Evolutionary conservation across 2,888 invertebrate genomes (phyloP), one percentile per base, ranked within the genome.

Genomic region (Sycophila texana): DNA sequence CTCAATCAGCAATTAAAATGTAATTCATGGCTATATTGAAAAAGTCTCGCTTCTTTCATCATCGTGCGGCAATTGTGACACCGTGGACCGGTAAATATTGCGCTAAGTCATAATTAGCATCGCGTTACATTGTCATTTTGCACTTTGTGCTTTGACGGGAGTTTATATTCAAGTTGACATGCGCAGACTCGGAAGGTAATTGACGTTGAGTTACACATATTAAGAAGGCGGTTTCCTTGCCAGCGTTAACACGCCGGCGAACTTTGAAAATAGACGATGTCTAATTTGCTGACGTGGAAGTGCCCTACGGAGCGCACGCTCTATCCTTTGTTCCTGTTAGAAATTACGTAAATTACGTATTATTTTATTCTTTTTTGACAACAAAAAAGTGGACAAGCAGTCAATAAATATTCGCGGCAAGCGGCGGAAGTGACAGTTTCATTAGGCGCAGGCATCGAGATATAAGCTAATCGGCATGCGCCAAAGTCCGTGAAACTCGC

Each of bases 341-440:
- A 13, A 14, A 20, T 61, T 61, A 61, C 30, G 30, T 30, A 30
- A 55, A 18, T 26, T 26, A 1, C 26, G 1, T 3, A 1, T 18
- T 16, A 55, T 55, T 20, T 2, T 12, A 12, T 18, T 57, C n/a
- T 18, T 57, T 57, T 12, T n/a, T n/a, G n/a, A n/a, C n/a, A 57
- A 57, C 3, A 26, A 3, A 26, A 26, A 20, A 20, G 18, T 18
- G 20, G 18, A 18, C 18, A 10, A 18, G 20, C 57, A 18, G 5
- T 30, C 5, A 20, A 20, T 57, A 57, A 57, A 18, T 57, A 57
- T 57, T n/a, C 18, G 20, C 20, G 18, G 57, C 57, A 57, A 39
- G 39, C 7, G 39, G 39, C 39, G 77, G 77, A 77, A 77, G 73
- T 77, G 18, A n/a, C 14, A 22, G 67, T 77, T 72, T 73, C 61